Evolutionary conservation across 1,140 invertebrate genomes (phyloP).

Genomic region (Colletes latitarsis): DNA sequence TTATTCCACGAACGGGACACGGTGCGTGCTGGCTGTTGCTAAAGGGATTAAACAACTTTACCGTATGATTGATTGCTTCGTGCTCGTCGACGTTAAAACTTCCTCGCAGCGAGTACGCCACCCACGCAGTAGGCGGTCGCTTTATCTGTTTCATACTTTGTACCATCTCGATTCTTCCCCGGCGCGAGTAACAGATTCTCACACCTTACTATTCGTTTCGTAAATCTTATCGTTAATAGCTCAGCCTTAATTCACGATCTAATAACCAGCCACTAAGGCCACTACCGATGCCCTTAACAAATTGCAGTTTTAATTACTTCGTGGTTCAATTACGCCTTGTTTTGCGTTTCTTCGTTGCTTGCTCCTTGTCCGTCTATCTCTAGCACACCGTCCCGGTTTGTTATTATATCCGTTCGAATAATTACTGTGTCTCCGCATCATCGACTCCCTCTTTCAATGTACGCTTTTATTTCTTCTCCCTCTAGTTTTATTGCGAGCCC

Average conservation of each 20-base stretch:
- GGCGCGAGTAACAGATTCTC: constrained; percentile 16
- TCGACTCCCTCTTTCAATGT: constrained; percentile 12
- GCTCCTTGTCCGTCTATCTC: neutral
- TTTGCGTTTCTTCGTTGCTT: neutral
- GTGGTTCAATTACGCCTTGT: neutral
- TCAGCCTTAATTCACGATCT: constrained; percentile 8
- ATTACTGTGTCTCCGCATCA: constrained; percentile 29
- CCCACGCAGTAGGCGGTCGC: constrained; percentile 64
- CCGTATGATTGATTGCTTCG: constrained; percentile 76
- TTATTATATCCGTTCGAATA: constrained; percentile 35
- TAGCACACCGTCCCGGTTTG: constrained; percentile 4
- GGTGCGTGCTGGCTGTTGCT: constrained; percentile 69
- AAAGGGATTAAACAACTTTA: constrained; percentile 76
- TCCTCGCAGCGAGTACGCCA: constrained; percentile 68
- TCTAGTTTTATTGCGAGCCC: neutral
- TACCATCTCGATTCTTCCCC: constrained; percentile 30
- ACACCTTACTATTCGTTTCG: constrained; percentile 21
- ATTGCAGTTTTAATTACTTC: constrained; percentile 37
- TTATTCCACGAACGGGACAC: neutral
- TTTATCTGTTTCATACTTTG: constrained; percentile 42
- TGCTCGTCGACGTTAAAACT: constrained; percentile 72
- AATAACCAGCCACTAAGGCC: neutral
- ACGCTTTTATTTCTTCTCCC: constrained; percentile 10
- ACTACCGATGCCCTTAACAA: constrained; percentile 7
- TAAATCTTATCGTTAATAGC: constrained; percentile 24